A percentile compares a stretch with the other conserved stretches of the same genome.
These are phyloP conservation scores for Mythimna impura DNA, from an alignment of 2,888 invertebrate species.

Conservation along the genomic window DNA sequence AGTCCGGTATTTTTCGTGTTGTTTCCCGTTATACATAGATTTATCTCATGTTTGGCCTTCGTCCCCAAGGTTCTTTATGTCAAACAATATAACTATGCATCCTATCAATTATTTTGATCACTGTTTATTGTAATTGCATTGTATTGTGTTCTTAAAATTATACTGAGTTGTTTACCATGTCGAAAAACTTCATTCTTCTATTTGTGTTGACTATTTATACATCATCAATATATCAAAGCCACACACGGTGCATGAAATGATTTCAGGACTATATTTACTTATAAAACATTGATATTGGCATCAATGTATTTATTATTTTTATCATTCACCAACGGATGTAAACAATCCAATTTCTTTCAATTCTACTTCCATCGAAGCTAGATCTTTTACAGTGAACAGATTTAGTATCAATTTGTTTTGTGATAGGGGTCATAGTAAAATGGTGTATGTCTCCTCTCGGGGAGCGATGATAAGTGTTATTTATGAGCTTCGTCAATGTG, in stretches of 20 bases:
- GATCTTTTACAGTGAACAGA: constrained; percentile 59
- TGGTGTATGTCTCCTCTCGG: constrained; percentile 79
- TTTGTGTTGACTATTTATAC: not conserved
- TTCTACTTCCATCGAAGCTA: constrained; percentile 64
- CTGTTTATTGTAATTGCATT: not conserved
- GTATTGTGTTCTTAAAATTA: not conserved
- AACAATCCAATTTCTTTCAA: constrained; percentile 75
- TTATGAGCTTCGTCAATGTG: constrained; percentile 84
- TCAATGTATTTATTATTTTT: constrained; percentile 65
- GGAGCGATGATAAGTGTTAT: constrained; percentile 85
- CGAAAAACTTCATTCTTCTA: not conserved
- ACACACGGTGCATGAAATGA: too few relatives aligned
- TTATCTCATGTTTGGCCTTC: constrained; percentile 12
- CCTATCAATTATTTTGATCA: not conserved
- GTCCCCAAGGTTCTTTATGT: not conserved
- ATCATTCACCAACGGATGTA: constrained; percentile 68
- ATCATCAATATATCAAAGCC: not conserved
- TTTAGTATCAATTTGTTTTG: constrained; percentile 55
- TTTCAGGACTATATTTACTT: constrained; percentile 35
- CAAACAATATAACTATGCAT: not conserved
- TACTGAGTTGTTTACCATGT: not conserved
- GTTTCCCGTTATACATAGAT: constrained; percentile 15
- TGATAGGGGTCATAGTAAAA: constrained; percentile 73
- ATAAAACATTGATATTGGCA: constrained; percentile 55
- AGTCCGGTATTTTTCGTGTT: constrained; percentile 24